phyloP scores from a whole-genome alignment of 1,140 invertebrate species.

The Diabrotica undecimpunctata region DNA sequence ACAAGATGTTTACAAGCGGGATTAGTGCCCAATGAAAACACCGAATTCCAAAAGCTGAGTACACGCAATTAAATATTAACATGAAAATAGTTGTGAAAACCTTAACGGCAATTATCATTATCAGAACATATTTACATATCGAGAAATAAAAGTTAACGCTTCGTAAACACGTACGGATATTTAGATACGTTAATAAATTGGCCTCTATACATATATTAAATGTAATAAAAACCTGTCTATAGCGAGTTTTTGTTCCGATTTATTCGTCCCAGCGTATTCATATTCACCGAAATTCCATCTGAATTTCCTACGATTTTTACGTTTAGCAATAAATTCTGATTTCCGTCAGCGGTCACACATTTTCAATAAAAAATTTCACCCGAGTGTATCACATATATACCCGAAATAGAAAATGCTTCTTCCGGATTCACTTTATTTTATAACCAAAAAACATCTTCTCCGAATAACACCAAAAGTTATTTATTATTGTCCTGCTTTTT shows the following conservation, averaged over 20 bases:
- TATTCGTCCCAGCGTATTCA: neutral
- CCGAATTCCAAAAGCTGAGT: too few species aligned
- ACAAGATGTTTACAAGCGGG: too few species aligned
- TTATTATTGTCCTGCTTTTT: neutral
- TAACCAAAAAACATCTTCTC: conserved; percentile 2
- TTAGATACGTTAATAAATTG: too few species aligned
- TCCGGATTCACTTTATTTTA: conserved; percentile 2
- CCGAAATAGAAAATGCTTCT: conserved; percentile 1
- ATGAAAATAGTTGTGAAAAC: too few species aligned
- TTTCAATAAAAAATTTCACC: conserved; percentile 12
- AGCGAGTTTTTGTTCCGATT: neutral
- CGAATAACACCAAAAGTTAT: neutral
- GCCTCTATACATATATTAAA: too few species aligned
- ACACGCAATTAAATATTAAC: too few species aligned
- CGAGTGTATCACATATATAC: conserved; percentile 12
- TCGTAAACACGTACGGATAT: too few species aligned
- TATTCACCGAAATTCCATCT: neutral
- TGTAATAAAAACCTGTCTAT: too few species aligned
- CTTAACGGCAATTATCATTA: too few species aligned
- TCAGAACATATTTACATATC: too few species aligned
- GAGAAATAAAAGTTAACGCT: too few species aligned
- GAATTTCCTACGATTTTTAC: conserved; percentile 1
- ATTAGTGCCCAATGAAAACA: too few species aligned
- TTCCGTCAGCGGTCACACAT: conserved; percentile 12
- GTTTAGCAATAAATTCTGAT: conserved; percentile 1